Evolutionary conservation across 2,113 vertebrate genomes (phyloP).

Genomic region (cat (Felis catus)): DNA sequence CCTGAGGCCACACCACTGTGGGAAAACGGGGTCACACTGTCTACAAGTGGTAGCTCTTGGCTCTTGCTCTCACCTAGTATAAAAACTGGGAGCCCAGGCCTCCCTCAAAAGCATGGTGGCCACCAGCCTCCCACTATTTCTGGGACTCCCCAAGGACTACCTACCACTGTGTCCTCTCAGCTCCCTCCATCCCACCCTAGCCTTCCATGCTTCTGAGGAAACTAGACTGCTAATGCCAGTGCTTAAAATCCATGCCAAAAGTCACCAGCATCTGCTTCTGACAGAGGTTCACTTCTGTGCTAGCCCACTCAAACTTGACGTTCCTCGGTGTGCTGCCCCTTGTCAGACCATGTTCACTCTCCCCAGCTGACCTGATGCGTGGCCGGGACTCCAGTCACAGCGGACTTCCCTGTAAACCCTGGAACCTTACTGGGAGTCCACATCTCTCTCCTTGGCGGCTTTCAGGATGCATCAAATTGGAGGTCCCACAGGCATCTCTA

Average conservation of each 20-base stretch:
- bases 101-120: not conserved
- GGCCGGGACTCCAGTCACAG: not conserved
- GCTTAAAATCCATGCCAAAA: not conserved
- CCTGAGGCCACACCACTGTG: not conserved
- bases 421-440: not conserved
- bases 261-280: not conserved
- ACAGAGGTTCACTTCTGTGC: not conserved
- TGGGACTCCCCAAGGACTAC: not conserved
- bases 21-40: not conserved
- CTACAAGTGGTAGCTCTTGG: not conserved
- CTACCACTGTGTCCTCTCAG: not conserved
- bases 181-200: not conserved
- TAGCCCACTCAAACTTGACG: no score
- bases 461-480: not conserved
- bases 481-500: not conserved
- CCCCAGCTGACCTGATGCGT: not conserved
- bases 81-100: not conserved
- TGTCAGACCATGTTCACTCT: accelerated
- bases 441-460: not conserved
- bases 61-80: not conserved
- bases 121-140: not conserved
- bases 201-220: not conserved
- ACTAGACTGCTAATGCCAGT: not conserved
- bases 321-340: not conserved
- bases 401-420: no score